Evolutionary conservation across 2,888 invertebrate genomes (phyloP).

Genomic region (Drosophila limbata): DNA sequence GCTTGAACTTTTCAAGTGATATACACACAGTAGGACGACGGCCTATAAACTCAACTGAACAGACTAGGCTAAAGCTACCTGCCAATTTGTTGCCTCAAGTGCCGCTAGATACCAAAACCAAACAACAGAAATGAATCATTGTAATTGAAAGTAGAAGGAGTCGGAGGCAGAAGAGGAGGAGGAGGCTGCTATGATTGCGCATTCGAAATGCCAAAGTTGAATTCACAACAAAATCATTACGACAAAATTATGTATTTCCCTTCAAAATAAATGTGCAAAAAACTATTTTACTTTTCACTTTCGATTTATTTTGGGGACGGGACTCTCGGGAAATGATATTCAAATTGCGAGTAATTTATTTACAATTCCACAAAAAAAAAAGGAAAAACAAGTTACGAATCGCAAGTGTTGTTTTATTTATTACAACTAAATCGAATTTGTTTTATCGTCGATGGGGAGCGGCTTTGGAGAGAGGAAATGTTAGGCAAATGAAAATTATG

Average conservation of each 20-base stretch:
- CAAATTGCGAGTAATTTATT: constrained; percentile 26
- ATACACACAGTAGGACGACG: constrained; percentile 26
- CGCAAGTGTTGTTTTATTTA: constrained; percentile 37
- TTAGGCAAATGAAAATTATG: constrained; percentile 33
- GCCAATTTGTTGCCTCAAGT: constrained; percentile 59
- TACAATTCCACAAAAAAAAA: not conserved
- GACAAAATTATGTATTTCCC: constrained; percentile 15
- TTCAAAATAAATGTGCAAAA: constrained; percentile 11
- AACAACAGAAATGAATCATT: constrained; percentile 66
- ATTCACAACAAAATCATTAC: constrained; percentile 24
- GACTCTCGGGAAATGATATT: constrained; percentile 31
- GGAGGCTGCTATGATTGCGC: constrained; percentile 29
- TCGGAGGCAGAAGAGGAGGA: not conserved
- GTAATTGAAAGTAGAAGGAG: constrained; percentile 40
- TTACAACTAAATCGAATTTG: constrained; percentile 55
- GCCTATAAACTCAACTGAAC: constrained; percentile 20
- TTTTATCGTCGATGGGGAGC: constrained; percentile 11
- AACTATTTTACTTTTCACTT: constrained; percentile 55
- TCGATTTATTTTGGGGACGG: constrained; percentile 36
- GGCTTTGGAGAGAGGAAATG: constrained; percentile 12
- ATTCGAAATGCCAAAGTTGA: constrained; percentile 70
- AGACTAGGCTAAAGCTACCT: constrained; percentile 41
- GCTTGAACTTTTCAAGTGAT: constrained; percentile 57
- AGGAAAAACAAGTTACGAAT: constrained; percentile 27
- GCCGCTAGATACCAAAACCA: constrained; percentile 40